Evolutionary conservation across 2,888 invertebrate genomes (phyloP).

Genomic region (Lobophora halterata): DNA sequence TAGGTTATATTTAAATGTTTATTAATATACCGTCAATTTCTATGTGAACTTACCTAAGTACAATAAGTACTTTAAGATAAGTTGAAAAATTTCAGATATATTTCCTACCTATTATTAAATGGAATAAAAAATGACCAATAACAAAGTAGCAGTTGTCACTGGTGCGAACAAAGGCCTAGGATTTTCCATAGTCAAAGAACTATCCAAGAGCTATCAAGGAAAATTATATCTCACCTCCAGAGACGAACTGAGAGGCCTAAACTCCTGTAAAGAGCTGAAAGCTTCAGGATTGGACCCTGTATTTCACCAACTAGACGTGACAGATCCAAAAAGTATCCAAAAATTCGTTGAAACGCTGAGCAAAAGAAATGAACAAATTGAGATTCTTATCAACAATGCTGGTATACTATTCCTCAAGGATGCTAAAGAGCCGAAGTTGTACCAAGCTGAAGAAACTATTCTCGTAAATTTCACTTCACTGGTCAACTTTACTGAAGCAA

Average conservation of each 20-base stretch:
- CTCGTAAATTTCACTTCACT: slow-evolving; percentile 58
- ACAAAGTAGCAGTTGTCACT: slow-evolving; percentile 78
- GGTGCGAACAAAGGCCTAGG: slow-evolving; percentile 89
- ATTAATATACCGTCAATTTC: no score
- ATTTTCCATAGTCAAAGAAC: slow-evolving; percentile 82
- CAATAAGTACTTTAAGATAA: no score
- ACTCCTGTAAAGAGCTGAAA: slow-evolving; percentile 79
- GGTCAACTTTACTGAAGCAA: slow-evolving; percentile 72
- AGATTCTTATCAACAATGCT: slow-evolving; percentile 88
- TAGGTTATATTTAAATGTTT: no score
- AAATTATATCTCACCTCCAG: slow-evolving; percentile 86
- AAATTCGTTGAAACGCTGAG: slow-evolving; percentile 77
- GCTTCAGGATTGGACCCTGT: slow-evolving; percentile 67
- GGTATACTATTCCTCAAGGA: slow-evolving; percentile 72
- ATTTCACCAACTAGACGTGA: slow-evolving; percentile 87
- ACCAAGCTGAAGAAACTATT: slow-evolving; percentile 61
- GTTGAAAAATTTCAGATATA: no score
- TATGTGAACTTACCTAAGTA: no score
- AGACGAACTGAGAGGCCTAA: slow-evolving; percentile 76
- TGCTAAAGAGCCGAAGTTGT: slow-evolving; percentile 49
- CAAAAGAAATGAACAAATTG: slow-evolving; percentile 81
- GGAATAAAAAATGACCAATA: slow-evolving; percentile 36
- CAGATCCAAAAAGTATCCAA: slow-evolving; percentile 78
- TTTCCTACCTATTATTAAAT: background rate
- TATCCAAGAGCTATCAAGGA: slow-evolving; percentile 84